phyloP scores from a whole-genome alignment of 2,888 invertebrate genomes.

The Machimus rusticus region DNA sequence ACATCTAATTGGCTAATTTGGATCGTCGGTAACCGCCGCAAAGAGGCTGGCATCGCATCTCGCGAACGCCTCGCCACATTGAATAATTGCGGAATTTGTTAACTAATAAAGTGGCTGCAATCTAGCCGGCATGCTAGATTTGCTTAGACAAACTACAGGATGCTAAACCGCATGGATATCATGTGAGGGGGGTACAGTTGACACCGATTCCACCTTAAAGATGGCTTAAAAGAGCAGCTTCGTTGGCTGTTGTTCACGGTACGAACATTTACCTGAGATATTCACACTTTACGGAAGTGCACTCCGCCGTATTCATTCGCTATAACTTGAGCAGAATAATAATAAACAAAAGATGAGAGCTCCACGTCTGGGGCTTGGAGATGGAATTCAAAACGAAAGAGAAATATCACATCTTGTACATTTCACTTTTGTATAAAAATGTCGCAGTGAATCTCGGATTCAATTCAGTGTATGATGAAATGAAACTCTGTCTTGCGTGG shows the following conservation, averaged over 20 bases:
- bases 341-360: not conserved
- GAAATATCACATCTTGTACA: not conserved
- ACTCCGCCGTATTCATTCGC: not conserved
- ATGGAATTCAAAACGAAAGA: not conserved
- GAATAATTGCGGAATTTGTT: not conserved
- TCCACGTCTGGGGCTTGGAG: not conserved
- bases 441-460: not conserved
- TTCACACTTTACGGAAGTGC: not conserved
- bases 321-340: not conserved
- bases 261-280: not conserved
- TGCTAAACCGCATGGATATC: not conserved
- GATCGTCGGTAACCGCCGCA: not conserved
- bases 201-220: not conserved
- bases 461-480: not conserved
- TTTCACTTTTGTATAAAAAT: not conserved
- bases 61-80: not conserved
- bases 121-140: not conserved
- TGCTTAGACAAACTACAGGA: not conserved
- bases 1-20: not conserved
- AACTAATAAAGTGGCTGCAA: not conserved
- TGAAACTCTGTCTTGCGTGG: not conserved
- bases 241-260: not conserved
- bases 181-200: not conserved
- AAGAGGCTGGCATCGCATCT: not conserved
- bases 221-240: not conserved